Conservation (phyloP, 2,113 vertebrate species). For the Brachyhypopomus gauderio region DNA sequence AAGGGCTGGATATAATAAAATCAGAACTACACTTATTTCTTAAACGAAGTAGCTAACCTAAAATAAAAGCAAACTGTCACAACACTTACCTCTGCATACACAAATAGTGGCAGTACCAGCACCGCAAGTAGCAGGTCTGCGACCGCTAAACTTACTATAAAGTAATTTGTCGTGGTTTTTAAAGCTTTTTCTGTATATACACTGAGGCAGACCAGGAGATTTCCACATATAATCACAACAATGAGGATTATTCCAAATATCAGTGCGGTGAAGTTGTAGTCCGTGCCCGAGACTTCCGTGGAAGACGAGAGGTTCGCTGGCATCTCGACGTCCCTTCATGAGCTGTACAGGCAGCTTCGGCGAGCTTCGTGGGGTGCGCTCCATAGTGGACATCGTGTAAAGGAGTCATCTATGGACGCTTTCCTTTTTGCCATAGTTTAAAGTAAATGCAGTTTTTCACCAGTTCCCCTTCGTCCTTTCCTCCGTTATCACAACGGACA, state of each 20-base stretch:
- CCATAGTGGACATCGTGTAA: background rate
- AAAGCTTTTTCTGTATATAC: constrained; percentile 89
- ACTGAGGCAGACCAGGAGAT: constrained; percentile 89
- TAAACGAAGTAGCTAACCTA: no score
- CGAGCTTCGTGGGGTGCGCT: background rate
- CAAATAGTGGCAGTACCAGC: constrained; percentile 90
- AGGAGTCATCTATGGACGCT: background rate
- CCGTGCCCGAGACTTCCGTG: constrained; percentile 38
- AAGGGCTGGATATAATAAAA: no score
- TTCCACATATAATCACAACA: constrained; percentile 84
- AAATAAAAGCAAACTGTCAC: no score
- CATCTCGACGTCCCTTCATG: constrained; percentile 52
- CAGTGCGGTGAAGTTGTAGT: constrained; percentile 77
- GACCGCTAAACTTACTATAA: constrained; percentile 91
- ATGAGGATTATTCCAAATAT: constrained; percentile 85
- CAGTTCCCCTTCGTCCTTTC: background rate
- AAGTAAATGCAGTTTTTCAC: background rate
- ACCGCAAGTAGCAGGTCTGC: constrained; percentile 89
- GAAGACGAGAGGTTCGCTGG: constrained; percentile 64
- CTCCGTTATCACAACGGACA: background rate
- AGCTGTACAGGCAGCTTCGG: constrained; percentile 16
- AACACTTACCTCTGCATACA: constrained; percentile 86
- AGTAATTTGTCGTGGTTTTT: constrained; percentile 96
- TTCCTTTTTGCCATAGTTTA: background rate
- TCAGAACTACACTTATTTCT: background rate